Conservation (phyloP, 1,140 invertebrate genomes). For the Temnothorax curvispinosus region DNA sequence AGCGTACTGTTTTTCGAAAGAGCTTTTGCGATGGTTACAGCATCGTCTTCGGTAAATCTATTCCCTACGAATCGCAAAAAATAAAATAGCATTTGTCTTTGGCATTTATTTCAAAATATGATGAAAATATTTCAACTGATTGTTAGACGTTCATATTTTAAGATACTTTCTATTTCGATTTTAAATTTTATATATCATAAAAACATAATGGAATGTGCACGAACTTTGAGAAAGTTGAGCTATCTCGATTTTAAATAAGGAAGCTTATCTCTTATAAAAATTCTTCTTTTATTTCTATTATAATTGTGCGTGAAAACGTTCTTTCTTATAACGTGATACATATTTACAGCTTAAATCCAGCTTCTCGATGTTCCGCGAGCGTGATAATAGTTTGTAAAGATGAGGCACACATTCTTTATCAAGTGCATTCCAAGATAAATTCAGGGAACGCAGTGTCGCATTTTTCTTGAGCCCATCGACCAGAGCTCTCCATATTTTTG, state of each 20-base stretch:
- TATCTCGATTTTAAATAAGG: background rate
- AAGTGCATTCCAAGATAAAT: slow-evolving; percentile 84
- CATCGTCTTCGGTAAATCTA: slow-evolving; percentile 73
- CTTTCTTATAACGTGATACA: background rate
- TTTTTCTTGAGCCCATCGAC: slow-evolving; percentile 76
- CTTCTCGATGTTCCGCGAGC: slow-evolving; percentile 61
- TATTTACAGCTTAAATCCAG: slow-evolving; percentile 77
- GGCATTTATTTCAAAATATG: background rate
- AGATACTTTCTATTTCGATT: background rate
- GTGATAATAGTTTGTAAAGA: slow-evolving; percentile 69
- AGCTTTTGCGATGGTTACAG: slow-evolving; percentile 69
- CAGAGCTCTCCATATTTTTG: slow-evolving; percentile 77
- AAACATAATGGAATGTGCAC: background rate
- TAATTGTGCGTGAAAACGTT: background rate
- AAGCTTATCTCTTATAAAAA: background rate
- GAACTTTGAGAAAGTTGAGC: background rate
- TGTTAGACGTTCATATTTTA: background rate
- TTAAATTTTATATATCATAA: background rate
- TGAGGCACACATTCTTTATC: slow-evolving; percentile 64
- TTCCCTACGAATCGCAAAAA: slow-evolving; percentile 74
- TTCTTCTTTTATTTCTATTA: background rate
- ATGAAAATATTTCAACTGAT: background rate
- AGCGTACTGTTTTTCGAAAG: slow-evolving; percentile 77
- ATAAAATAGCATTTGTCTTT: background rate
- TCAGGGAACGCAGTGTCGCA: slow-evolving; percentile 70